Evolutionary conservation across 2,113 vertebrate species (phyloP).

Genomic region (Sialia sialis): DNA sequence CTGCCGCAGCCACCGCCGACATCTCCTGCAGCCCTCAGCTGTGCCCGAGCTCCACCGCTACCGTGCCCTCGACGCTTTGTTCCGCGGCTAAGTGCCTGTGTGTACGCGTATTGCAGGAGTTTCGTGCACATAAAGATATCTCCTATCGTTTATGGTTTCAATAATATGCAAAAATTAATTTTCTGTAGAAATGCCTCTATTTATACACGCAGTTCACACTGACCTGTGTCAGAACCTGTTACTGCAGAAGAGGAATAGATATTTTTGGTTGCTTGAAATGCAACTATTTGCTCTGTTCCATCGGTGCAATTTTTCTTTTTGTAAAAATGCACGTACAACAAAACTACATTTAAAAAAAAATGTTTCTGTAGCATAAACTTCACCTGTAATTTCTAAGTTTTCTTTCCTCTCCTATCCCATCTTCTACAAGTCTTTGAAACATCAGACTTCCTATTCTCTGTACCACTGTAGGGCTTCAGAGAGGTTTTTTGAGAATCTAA

Average conservation of each 20-base stretch:
- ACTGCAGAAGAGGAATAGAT: neutral
- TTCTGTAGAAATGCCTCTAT: neutral
- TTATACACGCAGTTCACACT: neutral
- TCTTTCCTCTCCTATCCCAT: neutral
- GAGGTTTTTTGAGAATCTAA: neutral
- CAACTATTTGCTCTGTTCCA: neutral
- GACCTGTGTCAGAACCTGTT: neutral
- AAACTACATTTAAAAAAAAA: neutral
- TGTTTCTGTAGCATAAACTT: neutral
- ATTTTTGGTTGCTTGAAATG: neutral
- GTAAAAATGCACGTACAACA: neutral
- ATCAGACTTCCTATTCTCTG: neutral
- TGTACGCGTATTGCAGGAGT: no score
- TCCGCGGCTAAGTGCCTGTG: neutral
- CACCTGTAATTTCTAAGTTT: neutral
- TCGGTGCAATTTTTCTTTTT: neutral
- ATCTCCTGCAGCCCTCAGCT: rapidly evolving
- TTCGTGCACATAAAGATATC: rapidly evolving
- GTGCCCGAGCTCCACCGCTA: rapidly evolving
- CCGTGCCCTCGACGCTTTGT: neutral
- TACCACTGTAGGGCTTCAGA: neutral
- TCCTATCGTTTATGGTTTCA: rapidly evolving
- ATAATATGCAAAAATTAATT: neutral
- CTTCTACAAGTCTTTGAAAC: neutral
- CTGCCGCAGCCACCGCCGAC: neutral